Evolutionary conservation across 2,113 vertebrate species (phyloP).

Genomic region (Narcine bancroftii): DNA sequence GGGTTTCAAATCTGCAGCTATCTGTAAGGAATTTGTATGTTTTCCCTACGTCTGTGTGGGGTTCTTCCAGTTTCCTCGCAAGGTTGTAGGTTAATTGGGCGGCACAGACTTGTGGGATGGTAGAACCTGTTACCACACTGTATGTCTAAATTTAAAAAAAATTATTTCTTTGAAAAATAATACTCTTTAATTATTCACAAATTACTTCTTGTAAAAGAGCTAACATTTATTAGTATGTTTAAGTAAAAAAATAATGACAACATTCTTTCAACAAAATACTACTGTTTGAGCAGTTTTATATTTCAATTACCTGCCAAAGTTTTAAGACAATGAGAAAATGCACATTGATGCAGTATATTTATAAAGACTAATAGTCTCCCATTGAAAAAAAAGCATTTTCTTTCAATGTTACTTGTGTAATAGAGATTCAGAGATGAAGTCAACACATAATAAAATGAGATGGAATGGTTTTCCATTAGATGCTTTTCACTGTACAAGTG

Average conservation of each 20-base stretch:
- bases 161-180: neutral
- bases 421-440: neutral
- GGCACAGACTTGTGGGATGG: too few relatives aligned
- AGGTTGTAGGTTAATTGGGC: too few relatives aligned
- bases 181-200: neutral
- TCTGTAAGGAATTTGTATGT: too few relatives aligned
- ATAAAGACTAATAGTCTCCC: neutral
- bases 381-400: neutral
- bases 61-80: too few relatives aligned
- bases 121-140: too few relatives aligned
- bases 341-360: neutral
- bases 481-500: neutral
- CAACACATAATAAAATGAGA: neutral
- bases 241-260: too few relatives aligned
- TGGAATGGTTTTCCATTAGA: neutral
- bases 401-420: neutral
- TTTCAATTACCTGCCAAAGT: neutral
- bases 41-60: too few relatives aligned
- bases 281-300: neutral
- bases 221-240: too few relatives aligned
- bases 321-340: neutral
- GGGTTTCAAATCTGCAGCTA: too few relatives aligned
- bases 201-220: neutral
- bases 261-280: neutral
- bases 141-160: too few relatives aligned